phyloP scores from a whole-genome alignment of 2,888 invertebrate genomes.

The Amphimallon solstitiale region DNA sequence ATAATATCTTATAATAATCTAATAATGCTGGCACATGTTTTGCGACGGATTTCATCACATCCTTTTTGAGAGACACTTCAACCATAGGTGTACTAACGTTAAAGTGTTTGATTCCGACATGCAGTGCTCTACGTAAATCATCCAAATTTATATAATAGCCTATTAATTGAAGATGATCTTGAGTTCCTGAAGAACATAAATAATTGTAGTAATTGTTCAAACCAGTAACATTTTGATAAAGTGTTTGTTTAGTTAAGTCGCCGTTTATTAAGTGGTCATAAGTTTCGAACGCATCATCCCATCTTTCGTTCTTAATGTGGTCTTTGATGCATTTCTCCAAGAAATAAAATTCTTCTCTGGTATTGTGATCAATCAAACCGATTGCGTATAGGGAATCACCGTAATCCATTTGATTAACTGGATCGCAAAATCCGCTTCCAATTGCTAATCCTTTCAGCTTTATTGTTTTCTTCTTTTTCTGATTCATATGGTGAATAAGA shows the following conservation, averaged over 20 bases:
- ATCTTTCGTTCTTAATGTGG: slow-evolving; percentile 70
- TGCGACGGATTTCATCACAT: slow-evolving; percentile 81
- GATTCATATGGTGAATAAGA: slow-evolving; percentile 72
- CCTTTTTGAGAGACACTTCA: slow-evolving; percentile 73
- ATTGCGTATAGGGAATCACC: slow-evolving; percentile 80
- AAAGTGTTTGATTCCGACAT: slow-evolving; percentile 74
- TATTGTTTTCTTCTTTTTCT: slow-evolving; percentile 65
- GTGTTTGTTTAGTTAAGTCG: slow-evolving; percentile 65
- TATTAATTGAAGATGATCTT: slow-evolving; percentile 64
- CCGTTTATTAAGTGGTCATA: slow-evolving; percentile 75
- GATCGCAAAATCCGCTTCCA: slow-evolving; percentile 81
- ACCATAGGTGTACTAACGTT: slow-evolving; percentile 66
- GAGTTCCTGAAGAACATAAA: slow-evolving; percentile 66
- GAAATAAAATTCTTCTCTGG: slow-evolving; percentile 68
- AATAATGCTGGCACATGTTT: slow-evolving; percentile 73
- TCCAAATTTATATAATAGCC: slow-evolving; percentile 69
- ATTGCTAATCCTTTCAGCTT: slow-evolving; percentile 75
- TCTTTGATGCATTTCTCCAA: slow-evolving; percentile 21
- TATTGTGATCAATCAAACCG: slow-evolving; percentile 73
- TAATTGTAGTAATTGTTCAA: slow-evolving; percentile 76
- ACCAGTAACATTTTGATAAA: slow-evolving; percentile 76
- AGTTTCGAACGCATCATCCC: slow-evolving; percentile 72
- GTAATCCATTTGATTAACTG: slow-evolving; percentile 76
- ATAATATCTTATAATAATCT: slow-evolving; percentile 73
- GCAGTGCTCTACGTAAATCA: slow-evolving; percentile 74